Conservation (phyloP, 2,113 vertebrate genomes). For the Oreamnos americanus region DNA sequence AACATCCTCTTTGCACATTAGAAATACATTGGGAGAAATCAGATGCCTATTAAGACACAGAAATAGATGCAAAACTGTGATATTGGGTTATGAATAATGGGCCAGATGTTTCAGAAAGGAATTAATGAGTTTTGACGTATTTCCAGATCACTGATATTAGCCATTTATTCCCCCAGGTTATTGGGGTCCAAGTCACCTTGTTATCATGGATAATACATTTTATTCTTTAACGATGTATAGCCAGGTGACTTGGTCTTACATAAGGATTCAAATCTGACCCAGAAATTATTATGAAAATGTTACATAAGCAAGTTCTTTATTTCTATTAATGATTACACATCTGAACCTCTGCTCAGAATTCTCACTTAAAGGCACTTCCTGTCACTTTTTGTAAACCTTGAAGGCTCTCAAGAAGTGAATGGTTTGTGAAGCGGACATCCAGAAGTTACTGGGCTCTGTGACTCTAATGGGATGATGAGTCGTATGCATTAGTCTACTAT, state of each 20-base stretch:
- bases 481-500: not conserved
- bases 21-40: conserved; percentile 51
- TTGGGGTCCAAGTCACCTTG: not conserved
- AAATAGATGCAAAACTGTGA: conserved; percentile 2
- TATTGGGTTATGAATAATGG: not conserved
- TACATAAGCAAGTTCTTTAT: conserved; percentile 1
- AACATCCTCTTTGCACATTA: conserved; percentile 11
- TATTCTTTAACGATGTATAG: not conserved
- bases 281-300: conserved; percentile 28
- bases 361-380: not conserved
- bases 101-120: conserved; percentile 58
- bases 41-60: conserved; percentile 45
- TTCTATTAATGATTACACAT: not conserved
- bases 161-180: not conserved
- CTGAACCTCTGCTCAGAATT: not conserved
- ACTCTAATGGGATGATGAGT: not conserved
- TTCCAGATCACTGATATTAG: conserved; percentile 48
- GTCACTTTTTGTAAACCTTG: not conserved
- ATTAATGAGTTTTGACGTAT: conserved; percentile 32
- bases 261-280: not conserved
- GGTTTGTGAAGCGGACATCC: not conserved
- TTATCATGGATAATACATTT: not conserved
- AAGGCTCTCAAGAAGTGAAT: not conserved
- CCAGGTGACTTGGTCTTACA: not conserved
- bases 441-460: not conserved